Conservation (phyloP, 92 coral and sea anemone species). For the Chrysogorgia sp. region DNA sequence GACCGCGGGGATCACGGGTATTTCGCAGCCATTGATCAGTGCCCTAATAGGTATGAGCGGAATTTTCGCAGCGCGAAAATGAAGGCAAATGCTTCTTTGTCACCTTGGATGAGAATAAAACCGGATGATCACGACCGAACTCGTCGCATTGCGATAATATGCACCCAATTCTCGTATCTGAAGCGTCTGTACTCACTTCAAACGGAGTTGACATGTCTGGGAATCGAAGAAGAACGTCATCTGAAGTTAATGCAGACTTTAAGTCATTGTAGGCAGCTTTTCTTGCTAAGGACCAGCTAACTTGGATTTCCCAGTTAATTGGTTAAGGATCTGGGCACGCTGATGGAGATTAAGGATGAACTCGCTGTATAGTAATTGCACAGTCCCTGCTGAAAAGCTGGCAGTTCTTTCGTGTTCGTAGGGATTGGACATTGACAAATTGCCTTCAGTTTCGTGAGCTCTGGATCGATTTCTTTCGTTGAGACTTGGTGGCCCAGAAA, state of each 20-base stretch:
- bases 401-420: constrained; percentile 43
- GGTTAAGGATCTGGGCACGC: constrained; percentile 47
- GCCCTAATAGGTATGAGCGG: constrained; percentile 48
- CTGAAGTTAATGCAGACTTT: constrained; percentile 56
- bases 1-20: constrained; percentile 63
- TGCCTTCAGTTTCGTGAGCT: constrained; percentile 20
- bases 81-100: constrained; percentile 55
- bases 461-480: constrained; percentile 46
- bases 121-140: constrained; percentile 48
- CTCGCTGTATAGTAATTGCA: constrained; percentile 48
- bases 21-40: constrained; percentile 40
- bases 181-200: too few relatives aligned
- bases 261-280: constrained; percentile 60
- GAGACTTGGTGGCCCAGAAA: constrained; percentile 52
- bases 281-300: constrained; percentile 51
- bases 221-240: constrained; percentile 59
- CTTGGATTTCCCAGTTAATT: constrained; percentile 55
- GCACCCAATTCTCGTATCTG: too few relatives aligned
- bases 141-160: constrained; percentile 56
- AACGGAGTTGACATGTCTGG: constrained; percentile 57
- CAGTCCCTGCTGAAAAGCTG: constrained; percentile 53
- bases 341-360: constrained; percentile 55
- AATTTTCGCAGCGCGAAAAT: constrained; percentile 45
- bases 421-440: constrained; percentile 49
- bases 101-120: constrained; percentile 54